phyloP scores from a whole-genome alignment of 92 coral and sea anemone genomes.

The Siderastrea radians region DNA sequence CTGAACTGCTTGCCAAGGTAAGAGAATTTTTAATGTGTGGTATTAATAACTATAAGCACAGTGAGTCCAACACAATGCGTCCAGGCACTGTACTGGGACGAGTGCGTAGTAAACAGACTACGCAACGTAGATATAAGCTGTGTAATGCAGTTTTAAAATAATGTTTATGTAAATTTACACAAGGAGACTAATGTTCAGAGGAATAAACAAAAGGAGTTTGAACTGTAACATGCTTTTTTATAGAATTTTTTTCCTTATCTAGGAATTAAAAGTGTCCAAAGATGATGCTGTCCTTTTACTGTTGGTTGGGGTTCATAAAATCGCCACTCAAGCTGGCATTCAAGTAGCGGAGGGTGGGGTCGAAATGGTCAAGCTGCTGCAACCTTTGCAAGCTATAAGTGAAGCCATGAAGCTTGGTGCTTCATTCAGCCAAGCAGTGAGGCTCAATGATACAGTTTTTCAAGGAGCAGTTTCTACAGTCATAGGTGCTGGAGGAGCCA shows the following conservation, averaged over 20 bases:
- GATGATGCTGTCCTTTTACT: conserved; percentile 3
- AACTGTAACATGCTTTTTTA: no score
- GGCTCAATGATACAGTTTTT: not conserved
- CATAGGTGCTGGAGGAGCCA: not conserved
- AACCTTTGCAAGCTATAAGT: not conserved
- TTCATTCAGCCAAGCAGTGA: not conserved
- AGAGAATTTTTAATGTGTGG: no score
- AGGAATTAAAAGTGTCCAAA: not conserved
- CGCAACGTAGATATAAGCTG: no score
- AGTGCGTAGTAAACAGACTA: no score
- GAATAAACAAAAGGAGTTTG: no score
- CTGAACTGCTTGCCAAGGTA: no score
- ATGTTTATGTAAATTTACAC: no score
- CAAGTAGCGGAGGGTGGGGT: not conserved
- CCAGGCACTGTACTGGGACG: no score
- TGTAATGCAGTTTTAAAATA: no score
- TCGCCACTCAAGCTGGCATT: conserved; percentile 4
- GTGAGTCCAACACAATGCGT: no score
- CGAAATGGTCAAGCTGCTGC: not conserved
- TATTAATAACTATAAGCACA: no score
- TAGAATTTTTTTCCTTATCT: not conserved
- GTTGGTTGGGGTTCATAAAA: conserved; percentile 6
- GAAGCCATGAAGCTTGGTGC: conserved; percentile 8
- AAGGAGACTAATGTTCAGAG: no score
- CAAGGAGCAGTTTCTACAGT: not conserved